Evolutionary conservation across 2,113 vertebrate genomes (phyloP), one percentile per base, ranked within the genome.

Genomic region (Speoplatyrhinus poulsoni): DNA sequence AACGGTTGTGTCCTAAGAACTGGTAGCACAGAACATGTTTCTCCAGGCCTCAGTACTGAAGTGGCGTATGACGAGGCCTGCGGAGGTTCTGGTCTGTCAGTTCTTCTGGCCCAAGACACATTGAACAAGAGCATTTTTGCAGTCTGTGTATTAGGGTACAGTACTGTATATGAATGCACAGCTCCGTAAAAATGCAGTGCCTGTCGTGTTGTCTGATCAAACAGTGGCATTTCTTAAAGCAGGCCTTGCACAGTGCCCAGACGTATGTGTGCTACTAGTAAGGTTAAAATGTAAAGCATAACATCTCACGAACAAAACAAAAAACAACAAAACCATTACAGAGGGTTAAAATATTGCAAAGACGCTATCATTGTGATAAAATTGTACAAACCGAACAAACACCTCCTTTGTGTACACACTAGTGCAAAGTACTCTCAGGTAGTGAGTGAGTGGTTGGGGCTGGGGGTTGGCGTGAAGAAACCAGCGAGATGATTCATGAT

Each of bases 391-490:
- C 69, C 16, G 69, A 76, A 32, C 16, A 32, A 69, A 69, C 82
- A 58, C 82, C 70, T 84, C 79, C 70, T 76, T 68, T 56, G 13
- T 52, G 73, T 71, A 67, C 73, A 46, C 62, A 65, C 16, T 81
- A 80, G 56, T 76, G 13, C 12, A 73, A 36, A 62, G 69, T 16
- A 1, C 57, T 72, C 60, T 2, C 82, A 76, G 82, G 80, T 79
- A 80, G 79, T 72, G 75, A 66, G 76, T 47, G 72, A 74, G 80
- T 85, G 84, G 83, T 73, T 4, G 75, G 82, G 75, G 75, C 78
- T 50, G 26, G 62, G 66, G 78, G 76, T 16, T 58, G 62, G 69
- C 78, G 70, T 81, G 47, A 46, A 82, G 26, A 26, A 26, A 26
- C 79, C 66, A 75, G 79, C 65, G 68, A 81, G 81, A 69, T 62